Evolutionary conservation across 2,888 invertebrate genomes (phyloP).

Genomic region (Xylocampa areola): DNA sequence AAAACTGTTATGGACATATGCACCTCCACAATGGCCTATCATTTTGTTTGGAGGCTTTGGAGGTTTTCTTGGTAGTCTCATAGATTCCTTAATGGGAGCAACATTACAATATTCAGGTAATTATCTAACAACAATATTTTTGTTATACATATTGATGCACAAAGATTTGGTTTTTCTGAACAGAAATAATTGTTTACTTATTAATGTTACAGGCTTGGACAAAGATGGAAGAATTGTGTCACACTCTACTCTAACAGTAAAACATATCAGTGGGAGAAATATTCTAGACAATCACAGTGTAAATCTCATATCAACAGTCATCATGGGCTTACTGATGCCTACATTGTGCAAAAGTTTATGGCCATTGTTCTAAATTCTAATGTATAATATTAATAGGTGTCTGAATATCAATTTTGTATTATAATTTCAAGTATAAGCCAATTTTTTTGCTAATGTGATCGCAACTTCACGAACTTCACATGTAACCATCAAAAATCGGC

Average conservation of each 20-base stretch:
- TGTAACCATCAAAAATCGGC: too few species aligned
- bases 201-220: constrained; percentile 90
- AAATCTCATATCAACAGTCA: constrained; percentile 94
- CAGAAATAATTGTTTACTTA: not conserved
- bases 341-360: constrained; percentile 85
- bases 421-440: too few species aligned
- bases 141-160: too few species aligned
- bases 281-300: constrained; percentile 96
- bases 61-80: constrained; percentile 94
- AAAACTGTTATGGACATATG: constrained; percentile 85
- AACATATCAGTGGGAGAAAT: constrained; percentile 93
- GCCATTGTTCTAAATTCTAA: constrained; percentile 65
- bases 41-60: constrained; percentile 92
- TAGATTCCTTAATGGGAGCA: constrained; percentile 96
- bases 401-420: constrained; percentile 7
- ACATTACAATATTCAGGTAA: constrained; percentile 95
- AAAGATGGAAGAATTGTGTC: constrained; percentile 93
- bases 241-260: constrained; percentile 91
- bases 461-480: too few species aligned
- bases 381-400: constrained; percentile 13
- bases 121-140: too few species aligned
- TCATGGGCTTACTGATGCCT: constrained; percentile 93
- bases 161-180: not conserved
- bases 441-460: too few species aligned
- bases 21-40: constrained; percentile 94